phyloP scores from a whole-genome alignment of 2,797 vertebrate species.

The Leptoclinus maculatus region DNA sequence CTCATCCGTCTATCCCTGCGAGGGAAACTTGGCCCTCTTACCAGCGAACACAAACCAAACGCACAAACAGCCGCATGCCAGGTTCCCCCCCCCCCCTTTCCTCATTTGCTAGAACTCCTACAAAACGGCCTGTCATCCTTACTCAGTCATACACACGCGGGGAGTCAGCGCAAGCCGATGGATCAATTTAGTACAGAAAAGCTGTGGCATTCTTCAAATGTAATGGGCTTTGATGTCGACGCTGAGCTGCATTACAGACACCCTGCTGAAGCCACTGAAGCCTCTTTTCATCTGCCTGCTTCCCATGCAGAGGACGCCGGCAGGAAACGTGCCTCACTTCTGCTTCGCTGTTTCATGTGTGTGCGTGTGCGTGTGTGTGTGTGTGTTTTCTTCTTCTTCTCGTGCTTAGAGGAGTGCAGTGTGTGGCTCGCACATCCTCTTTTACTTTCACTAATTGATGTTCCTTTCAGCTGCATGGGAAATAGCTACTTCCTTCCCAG shows the following conservation, averaged over 20 bases:
- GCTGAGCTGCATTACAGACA: constrained; percentile 77
- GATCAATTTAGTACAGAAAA: constrained; percentile 80
- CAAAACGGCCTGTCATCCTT: constrained; percentile 82
- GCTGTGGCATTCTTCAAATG: constrained; percentile 77
- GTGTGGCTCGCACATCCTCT: constrained; percentile 12
- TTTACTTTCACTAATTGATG: constrained; percentile 17
- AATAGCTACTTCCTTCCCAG: constrained; percentile 25
- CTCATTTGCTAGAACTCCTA: constrained; percentile 79
- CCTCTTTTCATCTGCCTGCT: constrained; percentile 77
- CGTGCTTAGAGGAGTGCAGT: constrained; percentile 22
- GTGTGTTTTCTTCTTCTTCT: not conserved
- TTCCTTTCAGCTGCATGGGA: constrained; percentile 10
- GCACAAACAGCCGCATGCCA: constrained; percentile 36
- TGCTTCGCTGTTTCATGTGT: constrained; percentile 5
- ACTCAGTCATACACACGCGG: constrained; percentile 71
- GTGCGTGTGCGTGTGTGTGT: no score
- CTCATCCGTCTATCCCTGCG: constrained; percentile 26
- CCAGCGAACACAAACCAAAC: constrained; percentile 21
- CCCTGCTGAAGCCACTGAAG: constrained; percentile 65
- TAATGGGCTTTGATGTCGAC: constrained; percentile 83
- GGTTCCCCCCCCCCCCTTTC: constrained; percentile 19
- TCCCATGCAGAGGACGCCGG: constrained; percentile 69
- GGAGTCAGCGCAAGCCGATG: constrained; percentile 71
- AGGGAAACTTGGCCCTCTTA: constrained; percentile 43
- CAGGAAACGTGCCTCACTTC: constrained; percentile 60